Conservation (phyloP, 1,140 invertebrate genomes). For the Drosophila arizonae region DNA sequence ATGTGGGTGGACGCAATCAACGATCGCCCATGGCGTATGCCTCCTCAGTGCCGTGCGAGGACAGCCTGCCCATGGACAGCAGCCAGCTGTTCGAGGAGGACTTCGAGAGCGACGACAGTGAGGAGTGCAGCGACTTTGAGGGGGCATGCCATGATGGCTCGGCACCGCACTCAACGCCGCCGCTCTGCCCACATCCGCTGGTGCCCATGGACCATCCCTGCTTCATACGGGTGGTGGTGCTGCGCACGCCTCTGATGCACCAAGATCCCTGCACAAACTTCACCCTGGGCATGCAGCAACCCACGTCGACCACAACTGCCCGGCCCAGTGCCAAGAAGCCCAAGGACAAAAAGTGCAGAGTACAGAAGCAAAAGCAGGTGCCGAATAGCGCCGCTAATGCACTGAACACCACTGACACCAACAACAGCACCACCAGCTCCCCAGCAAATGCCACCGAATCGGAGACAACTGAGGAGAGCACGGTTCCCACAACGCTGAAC, state of each 20-base stretch:
- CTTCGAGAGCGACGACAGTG: conserved; percentile 26
- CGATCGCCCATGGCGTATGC: conserved; percentile 40
- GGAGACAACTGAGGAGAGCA: neutral
- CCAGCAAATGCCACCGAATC: neutral
- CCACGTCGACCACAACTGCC: neutral
- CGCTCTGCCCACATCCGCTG: conserved; percentile 21
- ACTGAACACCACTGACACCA: neutral
- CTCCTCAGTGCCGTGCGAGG: conserved; percentile 53
- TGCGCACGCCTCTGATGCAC: conserved; percentile 45
- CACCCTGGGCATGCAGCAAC: conserved; percentile 6
- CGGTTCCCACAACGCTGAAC: neutral
- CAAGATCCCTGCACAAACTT: conserved; percentile 65
- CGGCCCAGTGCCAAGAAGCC: neutral
- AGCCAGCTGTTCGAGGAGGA: conserved; percentile 38
- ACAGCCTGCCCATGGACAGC: conserved; percentile 29
- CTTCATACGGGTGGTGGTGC: conserved; percentile 52
- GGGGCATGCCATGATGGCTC: conserved; percentile 2
- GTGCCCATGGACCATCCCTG: conserved; percentile 58
- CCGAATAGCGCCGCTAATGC: neutral
- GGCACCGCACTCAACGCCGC: neutral
- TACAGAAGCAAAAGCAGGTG: conserved; percentile 1
- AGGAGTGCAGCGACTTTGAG: conserved; percentile 45
- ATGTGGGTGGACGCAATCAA: conserved; percentile 31
- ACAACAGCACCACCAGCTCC: conserved; percentile 3
- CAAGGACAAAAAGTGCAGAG: conserved; percentile 12